Evolutionary conservation across 2,797 vertebrate genomes (phyloP).

Genomic region (Eupleurogrammus muticus): DNA sequence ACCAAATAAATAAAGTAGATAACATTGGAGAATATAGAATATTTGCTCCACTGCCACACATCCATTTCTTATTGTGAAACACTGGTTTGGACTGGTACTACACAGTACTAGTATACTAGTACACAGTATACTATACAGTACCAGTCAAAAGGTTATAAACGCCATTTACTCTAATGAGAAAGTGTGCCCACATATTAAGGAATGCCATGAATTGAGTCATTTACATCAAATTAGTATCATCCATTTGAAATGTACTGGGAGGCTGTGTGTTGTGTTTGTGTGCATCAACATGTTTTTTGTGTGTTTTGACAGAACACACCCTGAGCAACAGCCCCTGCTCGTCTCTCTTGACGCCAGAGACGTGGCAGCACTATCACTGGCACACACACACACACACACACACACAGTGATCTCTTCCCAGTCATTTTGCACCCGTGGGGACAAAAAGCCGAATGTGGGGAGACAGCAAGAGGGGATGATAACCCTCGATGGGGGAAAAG

Average conservation of each 20-base stretch:
- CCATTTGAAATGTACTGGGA: constrained; percentile 16
- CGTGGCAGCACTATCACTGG: constrained; percentile 66
- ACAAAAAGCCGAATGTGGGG: constrained; percentile 69
- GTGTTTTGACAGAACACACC: constrained; percentile 49
- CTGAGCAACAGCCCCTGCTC: constrained; percentile 42
- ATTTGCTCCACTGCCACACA: no score
- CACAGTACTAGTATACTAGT: no score
- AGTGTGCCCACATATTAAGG: background rate
- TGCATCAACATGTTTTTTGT: constrained; percentile 41
- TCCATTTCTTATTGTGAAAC: no score
- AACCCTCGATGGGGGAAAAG: constrained; percentile 63
- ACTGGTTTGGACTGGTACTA: no score
- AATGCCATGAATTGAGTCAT: background rate
- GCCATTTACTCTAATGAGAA: background rate
- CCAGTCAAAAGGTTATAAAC: background rate
- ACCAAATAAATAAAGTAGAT: background rate
- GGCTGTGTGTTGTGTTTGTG: constrained; percentile 32
- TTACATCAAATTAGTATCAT: background rate
- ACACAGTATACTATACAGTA: background rate
- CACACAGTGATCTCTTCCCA: constrained; percentile 65
- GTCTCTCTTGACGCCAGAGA: constrained; percentile 63
- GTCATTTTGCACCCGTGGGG: constrained; percentile 67
- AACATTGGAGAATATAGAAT: background rate
- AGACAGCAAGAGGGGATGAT: constrained; percentile 64
- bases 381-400: constrained; percentile 62